Evolutionary conservation across 2,113 vertebrate species (phyloP).

Genomic region (Vulpes lagopus): DNA sequence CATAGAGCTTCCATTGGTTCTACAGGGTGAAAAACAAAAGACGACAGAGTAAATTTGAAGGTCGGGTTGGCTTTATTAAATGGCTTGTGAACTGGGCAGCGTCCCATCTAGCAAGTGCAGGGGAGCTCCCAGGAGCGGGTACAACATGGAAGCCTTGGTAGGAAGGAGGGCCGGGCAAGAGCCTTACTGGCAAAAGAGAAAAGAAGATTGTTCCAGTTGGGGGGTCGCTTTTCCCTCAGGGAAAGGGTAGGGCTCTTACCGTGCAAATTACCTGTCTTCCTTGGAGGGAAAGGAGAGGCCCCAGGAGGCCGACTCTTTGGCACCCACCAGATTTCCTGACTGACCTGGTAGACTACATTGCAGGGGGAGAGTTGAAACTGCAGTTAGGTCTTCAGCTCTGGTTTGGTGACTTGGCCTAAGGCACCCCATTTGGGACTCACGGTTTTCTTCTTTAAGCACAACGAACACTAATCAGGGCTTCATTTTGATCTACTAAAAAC

Average conservation of each 20-base stretch:
- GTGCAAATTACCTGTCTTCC: not conserved
- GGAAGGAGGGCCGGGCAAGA: not conserved
- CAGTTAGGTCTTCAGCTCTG: not conserved
- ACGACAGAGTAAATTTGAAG: not conserved
- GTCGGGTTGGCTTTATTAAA: not conserved
- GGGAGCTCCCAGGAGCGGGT: not conserved
- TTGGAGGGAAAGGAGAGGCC: not conserved
- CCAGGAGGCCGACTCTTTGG: not conserved
- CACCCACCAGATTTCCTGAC: not conserved
- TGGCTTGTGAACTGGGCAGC: not conserved
- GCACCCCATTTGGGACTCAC: not conserved
- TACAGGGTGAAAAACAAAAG: not conserved
- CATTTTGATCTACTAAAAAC: conserved; percentile 18
- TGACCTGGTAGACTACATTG: not conserved
- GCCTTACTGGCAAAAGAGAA: not conserved
- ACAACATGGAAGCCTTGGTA: not conserved
- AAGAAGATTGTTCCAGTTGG: not conserved
- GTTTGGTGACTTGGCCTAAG: not conserved
- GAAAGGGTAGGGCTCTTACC: not conserved
- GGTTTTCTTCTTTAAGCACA: not conserved
- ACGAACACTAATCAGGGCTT: conserved; percentile 32
- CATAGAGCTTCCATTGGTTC: not conserved
- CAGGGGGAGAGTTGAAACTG: not conserved
- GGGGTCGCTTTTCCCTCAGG: not conserved
- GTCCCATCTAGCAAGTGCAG: not conserved